Evolutionary conservation across 1,140 invertebrate species (phyloP).

Genomic region (Holcopasites calliopsidis): DNA sequence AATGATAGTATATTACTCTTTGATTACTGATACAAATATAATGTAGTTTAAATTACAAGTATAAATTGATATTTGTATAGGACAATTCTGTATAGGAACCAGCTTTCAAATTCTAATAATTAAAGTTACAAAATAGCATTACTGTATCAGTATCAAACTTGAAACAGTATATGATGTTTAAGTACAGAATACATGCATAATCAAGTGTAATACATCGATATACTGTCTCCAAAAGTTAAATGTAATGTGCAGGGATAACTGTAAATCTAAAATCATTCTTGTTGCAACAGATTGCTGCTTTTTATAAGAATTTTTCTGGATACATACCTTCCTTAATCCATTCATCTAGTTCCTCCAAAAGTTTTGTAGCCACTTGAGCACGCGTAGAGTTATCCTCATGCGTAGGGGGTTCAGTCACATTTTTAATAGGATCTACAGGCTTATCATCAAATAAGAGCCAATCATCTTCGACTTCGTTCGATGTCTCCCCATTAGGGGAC

Average conservation of each 20-base stretch:
- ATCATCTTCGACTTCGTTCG: constrained; percentile 66
- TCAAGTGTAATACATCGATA: not conserved
- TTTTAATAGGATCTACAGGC: constrained; percentile 57
- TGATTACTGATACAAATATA: too few relatives aligned
- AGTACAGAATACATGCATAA: not conserved
- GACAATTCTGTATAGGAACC: not conserved
- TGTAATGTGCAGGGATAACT: too few relatives aligned
- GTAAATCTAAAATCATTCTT: not conserved
- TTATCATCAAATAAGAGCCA: constrained; percentile 67
- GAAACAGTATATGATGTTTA: not conserved
- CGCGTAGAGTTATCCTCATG: constrained; percentile 68
- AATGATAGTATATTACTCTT: too few relatives aligned
- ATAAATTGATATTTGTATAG: not conserved
- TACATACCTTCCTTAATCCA: constrained; percentile 77
- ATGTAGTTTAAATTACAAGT: too few relatives aligned
- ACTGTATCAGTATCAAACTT: not conserved
- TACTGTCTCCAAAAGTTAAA: not conserved
- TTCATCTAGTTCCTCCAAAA: constrained; percentile 74
- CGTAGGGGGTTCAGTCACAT: constrained; percentile 54
- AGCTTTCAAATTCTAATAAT: not conserved
- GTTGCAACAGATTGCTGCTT: not conserved
- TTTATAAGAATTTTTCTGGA: not conserved
- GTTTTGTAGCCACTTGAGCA: constrained; percentile 73
- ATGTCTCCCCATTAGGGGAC: constrained; percentile 73
- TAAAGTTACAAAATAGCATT: too few relatives aligned